Percentiles rank a stretch among this genome's conserved stretches.
Evolutionary conservation across 2,113 vertebrate genomes (phyloP).

Genomic region (Hippopotamus amphibius): DNA sequence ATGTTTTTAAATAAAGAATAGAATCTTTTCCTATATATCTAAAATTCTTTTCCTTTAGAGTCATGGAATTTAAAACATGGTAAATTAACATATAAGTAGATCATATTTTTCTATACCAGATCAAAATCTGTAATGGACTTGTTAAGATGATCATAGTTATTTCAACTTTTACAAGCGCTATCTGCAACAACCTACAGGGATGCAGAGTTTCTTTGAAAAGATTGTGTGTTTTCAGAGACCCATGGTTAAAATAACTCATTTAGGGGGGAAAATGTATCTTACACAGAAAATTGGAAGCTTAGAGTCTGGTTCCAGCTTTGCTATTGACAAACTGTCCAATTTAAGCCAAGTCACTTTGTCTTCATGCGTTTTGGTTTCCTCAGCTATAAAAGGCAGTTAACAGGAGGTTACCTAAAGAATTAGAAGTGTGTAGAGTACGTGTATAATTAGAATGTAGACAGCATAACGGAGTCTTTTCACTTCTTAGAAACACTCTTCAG

Average conservation of each 20-base stretch:
- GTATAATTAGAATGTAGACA: background rate
- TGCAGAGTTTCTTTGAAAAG: slow-evolving; percentile 6
- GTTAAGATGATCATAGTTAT: background rate
- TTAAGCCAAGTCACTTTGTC: slow-evolving; percentile 45
- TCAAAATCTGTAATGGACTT: background rate
- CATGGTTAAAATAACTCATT: background rate
- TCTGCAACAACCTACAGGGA: background rate
- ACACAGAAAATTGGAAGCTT: slow-evolving; percentile 12
- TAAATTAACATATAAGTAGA: slow-evolving; percentile 33
- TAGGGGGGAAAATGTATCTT: background rate
- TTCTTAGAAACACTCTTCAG: background rate
- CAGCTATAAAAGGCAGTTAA: slow-evolving; percentile 54
- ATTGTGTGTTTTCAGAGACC: background rate
- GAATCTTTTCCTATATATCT: background rate
- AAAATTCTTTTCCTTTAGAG: background rate
- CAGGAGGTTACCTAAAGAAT: slow-evolving; percentile 30
- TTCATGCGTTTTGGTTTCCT: slow-evolving; percentile 32
- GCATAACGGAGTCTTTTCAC: background rate
- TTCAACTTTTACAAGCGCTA: slow-evolving; percentile 20
- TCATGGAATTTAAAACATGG: slow-evolving; percentile 39
- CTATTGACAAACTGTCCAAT: slow-evolving; percentile 46
- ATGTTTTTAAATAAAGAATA: background rate
- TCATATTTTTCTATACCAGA: background rate
- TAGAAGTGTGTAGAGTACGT: background rate
- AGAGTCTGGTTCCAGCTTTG: slow-evolving; percentile 1